Conservation (phyloP, 2,113 vertebrate genomes). For the Trematomus loennbergii region DNA sequence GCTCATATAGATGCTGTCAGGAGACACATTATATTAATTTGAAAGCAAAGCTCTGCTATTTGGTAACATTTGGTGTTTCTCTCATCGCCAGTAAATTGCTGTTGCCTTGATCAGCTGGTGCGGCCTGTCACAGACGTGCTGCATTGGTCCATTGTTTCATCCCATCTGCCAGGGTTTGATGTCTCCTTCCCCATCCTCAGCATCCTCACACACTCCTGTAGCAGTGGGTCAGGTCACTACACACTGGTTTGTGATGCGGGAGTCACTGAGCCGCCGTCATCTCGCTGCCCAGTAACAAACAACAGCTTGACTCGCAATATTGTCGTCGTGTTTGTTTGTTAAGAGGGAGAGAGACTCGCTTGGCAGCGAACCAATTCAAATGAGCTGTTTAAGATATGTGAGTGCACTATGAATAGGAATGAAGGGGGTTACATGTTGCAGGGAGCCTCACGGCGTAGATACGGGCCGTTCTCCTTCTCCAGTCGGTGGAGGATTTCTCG, state of each 20-base stretch:
- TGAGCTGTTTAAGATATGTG: constrained; percentile 71
- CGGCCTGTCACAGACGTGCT: constrained; percentile 63
- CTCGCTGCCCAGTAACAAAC: constrained; percentile 72
- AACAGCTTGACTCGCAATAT: constrained; percentile 78
- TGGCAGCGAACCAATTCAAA: constrained; percentile 72
- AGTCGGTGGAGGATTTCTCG: constrained; percentile 41
- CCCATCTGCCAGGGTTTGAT: constrained; percentile 85
- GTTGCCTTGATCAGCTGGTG: constrained; percentile 65
- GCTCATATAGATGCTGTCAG: constrained; percentile 63
- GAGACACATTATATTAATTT: constrained; percentile 67
- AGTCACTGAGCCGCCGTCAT: constrained; percentile 63
- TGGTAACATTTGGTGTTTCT: constrained; percentile 74
- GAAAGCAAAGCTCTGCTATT: constrained; percentile 69
- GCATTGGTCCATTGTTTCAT: constrained; percentile 66
- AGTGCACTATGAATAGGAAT: constrained; percentile 59
- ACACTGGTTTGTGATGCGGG: constrained; percentile 58
- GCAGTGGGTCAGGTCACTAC: constrained; percentile 88
- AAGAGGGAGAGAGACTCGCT: constrained; percentile 61
- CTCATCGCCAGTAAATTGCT: constrained; percentile 61
- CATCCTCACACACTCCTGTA: constrained; percentile 79
- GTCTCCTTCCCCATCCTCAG: constrained; percentile 88
- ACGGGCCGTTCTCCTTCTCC: constrained; percentile 14
- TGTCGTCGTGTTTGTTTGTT: constrained; percentile 74
- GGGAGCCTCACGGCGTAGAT: constrained; percentile 45
- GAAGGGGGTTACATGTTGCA: constrained; percentile 48